Base-by-base conservation (phyloP, 2,797 vertebrate species). In the Characodon lateralis region DNA sequence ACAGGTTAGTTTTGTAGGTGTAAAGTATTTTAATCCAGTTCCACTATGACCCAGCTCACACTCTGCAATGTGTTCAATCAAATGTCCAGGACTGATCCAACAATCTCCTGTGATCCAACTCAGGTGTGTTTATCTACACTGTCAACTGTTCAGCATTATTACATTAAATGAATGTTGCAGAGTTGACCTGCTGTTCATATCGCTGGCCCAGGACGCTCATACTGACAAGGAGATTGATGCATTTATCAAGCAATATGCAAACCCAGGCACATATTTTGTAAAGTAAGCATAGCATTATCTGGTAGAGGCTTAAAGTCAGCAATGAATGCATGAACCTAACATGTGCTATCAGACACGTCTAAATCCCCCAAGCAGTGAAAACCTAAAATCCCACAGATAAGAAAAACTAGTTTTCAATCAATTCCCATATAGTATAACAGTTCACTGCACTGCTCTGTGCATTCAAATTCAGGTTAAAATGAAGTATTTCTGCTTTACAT, bases 171-270 rank as follows among this genome's bases (percentile, higher is more conserved):
- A 6, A 68, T 39, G 86, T 77, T 78, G 48, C 80, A 7, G 13
- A 81, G 69, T 77, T 81, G 58, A 87, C 71, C 50, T 71, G 41
- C 24, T 0, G 58, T 20, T 24, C 12, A 56, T 61, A 75, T 78
- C 55, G 8, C 48, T 72, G 78, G 55, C 69, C 24, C 41, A 24
- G 68, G 71, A 53, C 55, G 77, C 68, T 77, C 81, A 43, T 63
- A 75, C 48, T 43, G 39, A 50, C 65, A 39, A 6, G 26, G 56
- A 79, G 83, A 79, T 28, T 71, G 74, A 87, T 82, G 83, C 78
- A 65, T 80, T 84, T 87, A 84, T 84, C 85, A 63, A 71, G 10
- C 43, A 56, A 72, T 58, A 58, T 8, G 75, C 77, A 76, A 83
- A 87, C 79, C 79, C 59, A 55, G 73, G 74, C 5, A 9, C 66